phyloP scores from a whole-genome alignment of 2,797 vertebrate genomes.

The Pipistrellus pygmaeus region DNA sequence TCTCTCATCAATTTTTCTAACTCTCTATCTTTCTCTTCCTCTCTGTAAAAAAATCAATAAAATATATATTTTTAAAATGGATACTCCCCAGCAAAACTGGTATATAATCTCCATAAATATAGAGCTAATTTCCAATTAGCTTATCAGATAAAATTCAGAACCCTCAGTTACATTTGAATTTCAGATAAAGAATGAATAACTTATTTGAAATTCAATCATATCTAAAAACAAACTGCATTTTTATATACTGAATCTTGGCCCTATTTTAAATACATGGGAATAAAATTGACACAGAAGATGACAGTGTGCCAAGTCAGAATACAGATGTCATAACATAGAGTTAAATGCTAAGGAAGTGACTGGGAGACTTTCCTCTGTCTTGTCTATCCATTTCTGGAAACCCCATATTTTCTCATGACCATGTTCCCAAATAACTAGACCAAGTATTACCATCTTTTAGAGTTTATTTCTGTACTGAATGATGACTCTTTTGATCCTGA shows the following conservation, averaged over 20 bases:
- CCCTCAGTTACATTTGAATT: not conserved
- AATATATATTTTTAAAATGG: not conserved
- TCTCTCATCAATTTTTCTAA: too few species aligned
- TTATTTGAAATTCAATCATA: not conserved
- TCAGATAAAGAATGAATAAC: conserved; percentile 9
- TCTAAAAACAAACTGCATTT: not conserved
- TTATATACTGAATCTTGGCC: not conserved
- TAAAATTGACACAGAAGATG: not conserved
- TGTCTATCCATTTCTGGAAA: not conserved
- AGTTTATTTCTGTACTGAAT: not conserved
- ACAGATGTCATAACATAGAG: not conserved
- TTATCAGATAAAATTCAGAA: not conserved
- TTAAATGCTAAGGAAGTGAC: not conserved
- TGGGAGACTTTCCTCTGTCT: not conserved
- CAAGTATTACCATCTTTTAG: not conserved
- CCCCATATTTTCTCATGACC: not conserved
- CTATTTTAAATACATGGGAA: not conserved
- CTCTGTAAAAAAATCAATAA: too few species aligned
- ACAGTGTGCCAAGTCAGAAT: not conserved
- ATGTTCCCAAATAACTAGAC: not conserved
- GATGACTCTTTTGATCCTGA: not conserved
- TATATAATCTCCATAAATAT: not conserved
- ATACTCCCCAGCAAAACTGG: not conserved
- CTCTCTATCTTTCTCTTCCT: too few species aligned
- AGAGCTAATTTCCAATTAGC: not conserved